Conservation (phyloP, 2,113 vertebrate species). For the Menidia beryllina region DNA sequence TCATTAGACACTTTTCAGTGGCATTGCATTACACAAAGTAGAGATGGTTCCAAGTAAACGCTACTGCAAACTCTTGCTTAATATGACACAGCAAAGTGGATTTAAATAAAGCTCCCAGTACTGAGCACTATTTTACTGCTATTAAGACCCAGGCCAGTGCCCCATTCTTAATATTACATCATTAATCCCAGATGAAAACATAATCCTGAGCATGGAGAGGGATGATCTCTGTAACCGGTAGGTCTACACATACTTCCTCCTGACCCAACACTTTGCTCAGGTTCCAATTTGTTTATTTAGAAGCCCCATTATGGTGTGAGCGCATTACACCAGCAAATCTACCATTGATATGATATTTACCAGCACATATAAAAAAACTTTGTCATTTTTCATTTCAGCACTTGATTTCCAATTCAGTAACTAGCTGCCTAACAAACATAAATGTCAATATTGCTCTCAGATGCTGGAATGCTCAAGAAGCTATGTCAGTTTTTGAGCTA, state of each 20-base stretch:
- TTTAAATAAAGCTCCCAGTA: conserved; percentile 75
- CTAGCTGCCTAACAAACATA: background rate
- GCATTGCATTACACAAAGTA: background rate
- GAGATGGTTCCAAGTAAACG: conserved; percentile 34
- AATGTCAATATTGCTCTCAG: no score
- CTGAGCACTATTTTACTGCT: conserved; percentile 61
- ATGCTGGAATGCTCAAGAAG: no score
- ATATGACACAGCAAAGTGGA: conserved; percentile 48
- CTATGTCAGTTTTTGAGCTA: no score
- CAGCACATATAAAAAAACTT: background rate
- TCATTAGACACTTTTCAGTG: background rate
- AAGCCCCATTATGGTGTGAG: background rate
- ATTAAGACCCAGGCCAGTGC: conserved; percentile 59
- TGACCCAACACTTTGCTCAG: conserved; percentile 36
- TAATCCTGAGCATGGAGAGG: conserved; percentile 73
- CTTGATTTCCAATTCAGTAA: background rate
- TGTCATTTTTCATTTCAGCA: background rate
- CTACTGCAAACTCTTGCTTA: conserved; percentile 28
- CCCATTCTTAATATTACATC: conserved; percentile 61
- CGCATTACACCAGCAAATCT: background rate
- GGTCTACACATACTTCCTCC: conserved; percentile 28
- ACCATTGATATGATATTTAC: background rate
- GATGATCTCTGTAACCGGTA: conserved; percentile 70
- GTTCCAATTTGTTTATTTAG: conserved; percentile 28
- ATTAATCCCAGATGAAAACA: conserved; percentile 80